Percentiles rank a stretch among this genome's conserved stretches.
phyloP scores from a whole-genome alignment of 2,888 invertebrate genomes.

The Nematopogon swammerdamellus region DNA sequence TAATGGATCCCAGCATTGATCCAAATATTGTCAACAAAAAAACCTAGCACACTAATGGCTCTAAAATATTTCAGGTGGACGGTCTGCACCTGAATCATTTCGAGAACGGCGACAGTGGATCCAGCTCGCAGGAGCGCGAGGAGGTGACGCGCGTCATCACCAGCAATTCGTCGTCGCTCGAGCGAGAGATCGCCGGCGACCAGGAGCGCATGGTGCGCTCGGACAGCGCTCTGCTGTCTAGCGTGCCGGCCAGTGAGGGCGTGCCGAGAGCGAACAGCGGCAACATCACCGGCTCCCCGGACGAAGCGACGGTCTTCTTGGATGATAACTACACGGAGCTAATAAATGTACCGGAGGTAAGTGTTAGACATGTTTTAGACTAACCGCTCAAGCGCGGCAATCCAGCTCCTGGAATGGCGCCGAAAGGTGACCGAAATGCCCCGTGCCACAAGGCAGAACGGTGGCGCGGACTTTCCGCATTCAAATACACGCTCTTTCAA shows the following conservation, averaged over 20 bases:
- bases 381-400: no score
- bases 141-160: conserved; percentile 21
- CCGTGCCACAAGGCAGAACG: no score
- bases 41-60: no score
- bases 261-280: conserved; percentile 6
- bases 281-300: conserved; percentile 24
- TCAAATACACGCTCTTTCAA: no score
- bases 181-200: conserved; percentile 28
- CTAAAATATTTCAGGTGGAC: no score
- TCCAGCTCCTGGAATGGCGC: no score
- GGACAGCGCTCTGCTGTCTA: background rate
- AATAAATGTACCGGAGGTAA: conserved; percentile 33
- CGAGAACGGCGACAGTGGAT: conserved; percentile 19
- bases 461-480: no score
- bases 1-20: no score
- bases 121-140: conserved; percentile 3
- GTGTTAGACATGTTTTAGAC: conserved; percentile 12
- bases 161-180: conserved; percentile 38
- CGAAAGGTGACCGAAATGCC: no score
- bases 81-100: conserved; percentile 36
- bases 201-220: conserved; percentile 2
- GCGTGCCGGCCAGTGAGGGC: conserved; percentile 5
- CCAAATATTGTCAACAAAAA: no score
- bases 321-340: conserved; percentile 33
- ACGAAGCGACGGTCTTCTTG: conserved; percentile 36